phyloP scores from a whole-genome alignment of 30 jellyfish, hydroid and myxozoan species.

The Hydra vulgaris region DNA sequence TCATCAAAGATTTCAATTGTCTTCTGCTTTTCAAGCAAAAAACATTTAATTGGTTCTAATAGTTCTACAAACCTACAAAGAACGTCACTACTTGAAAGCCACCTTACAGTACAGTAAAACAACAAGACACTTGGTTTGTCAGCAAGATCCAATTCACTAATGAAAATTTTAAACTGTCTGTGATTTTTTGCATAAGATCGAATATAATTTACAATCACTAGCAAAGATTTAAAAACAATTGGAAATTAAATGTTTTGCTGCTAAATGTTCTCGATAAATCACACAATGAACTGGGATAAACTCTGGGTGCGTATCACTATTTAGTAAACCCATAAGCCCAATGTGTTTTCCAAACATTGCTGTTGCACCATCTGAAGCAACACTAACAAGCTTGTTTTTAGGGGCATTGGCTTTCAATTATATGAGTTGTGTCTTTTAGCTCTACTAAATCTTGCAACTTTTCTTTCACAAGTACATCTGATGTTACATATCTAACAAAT shows the following conservation, averaged over 20 bases:
- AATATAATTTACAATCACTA: not conserved
- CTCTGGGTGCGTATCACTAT: not conserved
- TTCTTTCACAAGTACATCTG: not conserved
- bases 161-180: not conserved
- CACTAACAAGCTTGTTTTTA: not conserved
- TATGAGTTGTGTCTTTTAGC: not conserved
- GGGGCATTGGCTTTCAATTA: not conserved
- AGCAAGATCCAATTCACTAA: not conserved
- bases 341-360: not conserved
- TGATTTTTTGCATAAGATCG: not conserved
- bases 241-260: not conserved
- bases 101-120: not conserved
- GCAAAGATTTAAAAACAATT: not conserved
- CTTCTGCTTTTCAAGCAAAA: not conserved
- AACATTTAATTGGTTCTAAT: not conserved
- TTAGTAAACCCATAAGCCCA: not conserved
- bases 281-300: not conserved
- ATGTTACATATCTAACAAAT: not conserved
- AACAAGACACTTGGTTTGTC: not conserved
- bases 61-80: not conserved
- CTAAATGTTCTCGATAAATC: not conserved
- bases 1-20: not conserved
- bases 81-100: not conserved
- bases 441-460: not conserved
- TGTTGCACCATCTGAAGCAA: not conserved